A percentile compares a stretch with the other conserved stretches of the same genome.
Conservation (phyloP, 2,113 vertebrate genomes). For the Oreotragus oreotragus region DNA sequence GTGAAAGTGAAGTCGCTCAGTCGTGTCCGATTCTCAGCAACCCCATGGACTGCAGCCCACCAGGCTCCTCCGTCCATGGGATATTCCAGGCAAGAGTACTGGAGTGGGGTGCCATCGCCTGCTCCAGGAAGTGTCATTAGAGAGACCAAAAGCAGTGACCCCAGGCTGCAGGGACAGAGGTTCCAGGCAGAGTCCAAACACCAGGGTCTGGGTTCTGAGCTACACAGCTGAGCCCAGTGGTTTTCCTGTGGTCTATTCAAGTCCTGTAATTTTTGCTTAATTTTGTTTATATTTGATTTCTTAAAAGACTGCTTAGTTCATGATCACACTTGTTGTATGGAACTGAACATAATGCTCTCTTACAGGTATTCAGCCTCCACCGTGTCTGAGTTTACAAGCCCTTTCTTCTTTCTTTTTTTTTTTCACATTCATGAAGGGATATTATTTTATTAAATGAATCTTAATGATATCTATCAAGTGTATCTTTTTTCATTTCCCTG, state of each 20-base stretch:
- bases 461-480: background rate
- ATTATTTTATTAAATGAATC: background rate
- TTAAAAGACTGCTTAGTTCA: background rate
- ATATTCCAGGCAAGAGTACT: no score
- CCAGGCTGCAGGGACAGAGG: background rate
- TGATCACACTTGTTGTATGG: background rate
- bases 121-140: background rate
- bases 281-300: background rate
- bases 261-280: background rate
- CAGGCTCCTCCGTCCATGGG: no score
- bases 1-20: no score
- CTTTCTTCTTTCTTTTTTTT: background rate
- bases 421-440: background rate
- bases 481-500: background rate
- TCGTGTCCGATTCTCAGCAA: no score
- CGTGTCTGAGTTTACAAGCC: background rate
- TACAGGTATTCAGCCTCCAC: background rate
- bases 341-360: background rate
- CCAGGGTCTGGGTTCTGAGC: no score
- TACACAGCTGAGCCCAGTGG: background rate
- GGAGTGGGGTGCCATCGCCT: no score
- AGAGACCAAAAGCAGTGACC: background rate
- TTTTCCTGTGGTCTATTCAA: background rate
- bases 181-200: background rate
- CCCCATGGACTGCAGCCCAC: no score